Percentiles rank a stretch among this genome's conserved stretches.
Conservation (phyloP, 2,797 vertebrate species). For the Tenualosa ilisha region DNA sequence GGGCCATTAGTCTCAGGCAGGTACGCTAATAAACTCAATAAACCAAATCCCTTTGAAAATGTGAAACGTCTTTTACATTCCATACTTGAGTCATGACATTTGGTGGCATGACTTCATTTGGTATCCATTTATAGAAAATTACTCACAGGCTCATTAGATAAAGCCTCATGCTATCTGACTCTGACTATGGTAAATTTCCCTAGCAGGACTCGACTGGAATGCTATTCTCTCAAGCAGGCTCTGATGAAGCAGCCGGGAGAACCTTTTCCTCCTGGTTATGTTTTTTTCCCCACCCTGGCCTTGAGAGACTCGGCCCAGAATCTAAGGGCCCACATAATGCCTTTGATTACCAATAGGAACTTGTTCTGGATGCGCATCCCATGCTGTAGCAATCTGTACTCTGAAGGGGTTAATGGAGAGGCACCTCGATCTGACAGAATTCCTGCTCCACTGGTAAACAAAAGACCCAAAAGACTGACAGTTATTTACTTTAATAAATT, state of each 20-base stretch:
- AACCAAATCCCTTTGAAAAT: background rate
- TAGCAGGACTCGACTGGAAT: background rate
- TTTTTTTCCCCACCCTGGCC: too few species aligned
- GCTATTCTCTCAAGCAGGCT: background rate
- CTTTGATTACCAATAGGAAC: background rate
- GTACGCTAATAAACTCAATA: background rate
- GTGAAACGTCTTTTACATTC: background rate
- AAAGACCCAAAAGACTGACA: slow-evolving; percentile 23
- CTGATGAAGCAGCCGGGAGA: too few species aligned
- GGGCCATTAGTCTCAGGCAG: background rate
- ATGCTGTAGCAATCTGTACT: background rate
- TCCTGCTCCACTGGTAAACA: background rate
- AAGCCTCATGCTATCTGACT: background rate
- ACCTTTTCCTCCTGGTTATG: too few species aligned
- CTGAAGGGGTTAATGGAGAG: slow-evolving; percentile 24
- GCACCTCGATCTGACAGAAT: slow-evolving; percentile 22
- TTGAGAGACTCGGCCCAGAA: too few species aligned
- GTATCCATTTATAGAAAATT: background rate
- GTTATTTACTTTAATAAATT: slow-evolving; percentile 22
- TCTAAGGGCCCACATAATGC: background rate
- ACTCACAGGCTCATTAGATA: background rate
- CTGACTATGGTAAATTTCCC: background rate
- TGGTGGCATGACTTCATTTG: slow-evolving; percentile 6
- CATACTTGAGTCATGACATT: background rate
- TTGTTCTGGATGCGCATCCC: background rate